Conservation (phyloP, 2,113 vertebrate species). For the cattle (Bos taurus) region ARS-UCD2.0 NC_037335.1:111197001-111197500, state of each 20-base stretch:
- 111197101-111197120: rapidly evolving
- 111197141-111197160: too few species aligned
- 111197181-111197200: too few species aligned
- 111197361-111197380: too few species aligned
- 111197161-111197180: rapidly evolving
- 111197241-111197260: background rate
- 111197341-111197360: background rate
- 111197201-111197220: background rate
- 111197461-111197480: background rate
- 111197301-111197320: rapidly evolving
- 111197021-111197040: background rate
- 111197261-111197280: background rate
- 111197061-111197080: background rate
- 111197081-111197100: rapidly evolving
- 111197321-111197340: rapidly evolving
- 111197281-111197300: background rate
- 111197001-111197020: too few species aligned
- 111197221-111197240: rapidly evolving
- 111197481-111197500: background rate
- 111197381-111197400: background rate
- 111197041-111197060: rapidly evolving
- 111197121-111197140: background rate
- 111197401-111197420: background rate
- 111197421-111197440: background rate
- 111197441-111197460: background rate